A percentile compares a stretch with the other conserved stretches of the same genome.
These are phyloP conservation scores for Neodiprion lecontei DNA, from an alignment of 1,140 invertebrate genomes.

Conservation along the genomic window DNA sequence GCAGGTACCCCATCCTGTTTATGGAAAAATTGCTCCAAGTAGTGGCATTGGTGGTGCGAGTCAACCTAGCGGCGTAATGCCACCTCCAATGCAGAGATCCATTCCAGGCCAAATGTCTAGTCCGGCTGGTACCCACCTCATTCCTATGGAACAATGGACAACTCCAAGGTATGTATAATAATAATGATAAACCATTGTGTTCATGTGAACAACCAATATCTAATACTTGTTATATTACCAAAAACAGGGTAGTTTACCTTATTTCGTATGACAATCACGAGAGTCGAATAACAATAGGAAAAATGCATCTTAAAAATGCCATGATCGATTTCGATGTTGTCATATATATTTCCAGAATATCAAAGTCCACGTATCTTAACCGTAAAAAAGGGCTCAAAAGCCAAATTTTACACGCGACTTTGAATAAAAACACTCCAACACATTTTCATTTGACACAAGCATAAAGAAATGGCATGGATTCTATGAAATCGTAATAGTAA, in stretches of 20 bases:
- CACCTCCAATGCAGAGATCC: constrained; percentile 68
- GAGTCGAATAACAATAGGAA: too few relatives aligned
- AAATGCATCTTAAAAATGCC: too few relatives aligned
- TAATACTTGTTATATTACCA: constrained; percentile 26
- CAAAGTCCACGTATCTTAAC: too few relatives aligned
- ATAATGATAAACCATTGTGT: constrained; percentile 17
- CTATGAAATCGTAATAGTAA: too few relatives aligned
- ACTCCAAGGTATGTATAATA: constrained; percentile 50
- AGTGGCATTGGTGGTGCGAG: constrained; percentile 58
- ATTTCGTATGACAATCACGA: too few relatives aligned
- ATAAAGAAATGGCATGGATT: too few relatives aligned
- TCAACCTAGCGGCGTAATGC: constrained; percentile 67
- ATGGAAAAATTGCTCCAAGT: constrained; percentile 75
- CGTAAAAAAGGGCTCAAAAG: too few relatives aligned
- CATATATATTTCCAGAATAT: too few relatives aligned
- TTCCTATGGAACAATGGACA: constrained; percentile 76
- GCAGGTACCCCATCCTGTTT: constrained; percentile 75
- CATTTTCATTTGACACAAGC: too few relatives aligned
- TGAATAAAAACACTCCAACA: too few relatives aligned
- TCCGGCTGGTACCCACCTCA: constrained; percentile 60
- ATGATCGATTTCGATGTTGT: too few relatives aligned
- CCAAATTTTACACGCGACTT: too few relatives aligned
- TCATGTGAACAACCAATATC: constrained; percentile 34
- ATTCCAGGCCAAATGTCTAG: constrained; percentile 59
- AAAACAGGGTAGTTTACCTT: background rate